phyloP scores from a whole-genome alignment of 1,140 invertebrate genomes.

The Cotesia typhae region DNA sequence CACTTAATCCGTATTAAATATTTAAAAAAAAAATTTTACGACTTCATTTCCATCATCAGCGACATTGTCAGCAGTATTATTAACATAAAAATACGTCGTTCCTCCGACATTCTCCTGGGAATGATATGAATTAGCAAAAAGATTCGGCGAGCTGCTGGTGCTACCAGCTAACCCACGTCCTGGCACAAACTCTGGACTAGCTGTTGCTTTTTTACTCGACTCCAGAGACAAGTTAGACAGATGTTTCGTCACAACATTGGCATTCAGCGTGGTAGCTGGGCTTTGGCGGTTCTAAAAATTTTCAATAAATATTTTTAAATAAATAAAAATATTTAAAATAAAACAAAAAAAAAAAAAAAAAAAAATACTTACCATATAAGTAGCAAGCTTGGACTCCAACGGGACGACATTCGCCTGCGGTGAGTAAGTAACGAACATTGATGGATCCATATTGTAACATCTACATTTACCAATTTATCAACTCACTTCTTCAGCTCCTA shows the following conservation, averaged over 20 bases:
- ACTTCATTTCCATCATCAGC: slow-evolving; percentile 55
- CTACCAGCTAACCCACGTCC: slow-evolving; percentile 54
- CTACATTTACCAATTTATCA: slow-evolving; percentile 56
- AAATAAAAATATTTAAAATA: slow-evolving; percentile 4
- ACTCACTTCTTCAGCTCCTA: no score
- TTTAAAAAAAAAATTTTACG: slow-evolving; percentile 41
- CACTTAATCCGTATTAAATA: no score
- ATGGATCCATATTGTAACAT: slow-evolving; percentile 62
- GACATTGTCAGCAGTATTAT: slow-evolving; percentile 61
- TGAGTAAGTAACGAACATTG: slow-evolving; percentile 62
- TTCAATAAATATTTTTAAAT: no score
- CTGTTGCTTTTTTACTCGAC: slow-evolving; percentile 63
- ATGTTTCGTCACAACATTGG: slow-evolving; percentile 66
- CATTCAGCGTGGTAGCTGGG: slow-evolving; percentile 62
- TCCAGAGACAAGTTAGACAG: slow-evolving; percentile 70
- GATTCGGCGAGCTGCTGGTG: slow-evolving; percentile 60
- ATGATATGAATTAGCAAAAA: slow-evolving; percentile 62
- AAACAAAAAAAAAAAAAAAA: neutral
- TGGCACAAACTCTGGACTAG: slow-evolving; percentile 64
- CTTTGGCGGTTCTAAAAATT: slow-evolving; percentile 68
- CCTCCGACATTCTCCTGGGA: slow-evolving; percentile 90
- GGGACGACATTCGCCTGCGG: slow-evolving; percentile 77
- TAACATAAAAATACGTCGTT: slow-evolving; percentile 89
- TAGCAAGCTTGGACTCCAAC: slow-evolving; percentile 84
- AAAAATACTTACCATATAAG: slow-evolving; percentile 75